phyloP scores from a whole-genome alignment of 2,113 vertebrate genomes.

The Lynx canadensis region DNA sequence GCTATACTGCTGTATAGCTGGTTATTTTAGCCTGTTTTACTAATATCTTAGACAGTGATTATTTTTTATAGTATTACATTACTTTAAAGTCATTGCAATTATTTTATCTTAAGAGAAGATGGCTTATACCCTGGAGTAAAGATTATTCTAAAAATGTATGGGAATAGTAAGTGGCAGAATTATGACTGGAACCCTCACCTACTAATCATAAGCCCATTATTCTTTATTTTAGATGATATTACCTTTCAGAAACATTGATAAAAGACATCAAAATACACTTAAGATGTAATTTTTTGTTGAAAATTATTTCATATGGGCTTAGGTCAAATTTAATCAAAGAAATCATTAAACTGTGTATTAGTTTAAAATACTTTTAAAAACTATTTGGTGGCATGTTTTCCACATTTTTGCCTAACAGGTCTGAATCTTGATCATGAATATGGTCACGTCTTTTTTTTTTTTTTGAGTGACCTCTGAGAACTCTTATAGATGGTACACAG shows the following conservation, averaged over 20 bases:
- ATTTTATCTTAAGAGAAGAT: neutral
- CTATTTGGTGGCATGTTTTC: neutral
- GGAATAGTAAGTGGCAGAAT: neutral
- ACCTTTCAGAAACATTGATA: neutral
- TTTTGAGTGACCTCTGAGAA: neutral
- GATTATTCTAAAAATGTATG: neutral
- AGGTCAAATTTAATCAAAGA: neutral
- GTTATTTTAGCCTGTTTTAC: neutral
- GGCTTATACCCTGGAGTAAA: neutral
- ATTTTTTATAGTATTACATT: neutral
- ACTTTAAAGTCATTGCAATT: neutral
- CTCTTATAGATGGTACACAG: too few relatives aligned
- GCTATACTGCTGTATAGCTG: rapidly evolving
- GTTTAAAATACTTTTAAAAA: neutral
- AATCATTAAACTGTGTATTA: neutral
- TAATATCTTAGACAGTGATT: neutral
- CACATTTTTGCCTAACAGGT: neutral
- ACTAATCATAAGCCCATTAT: neutral
- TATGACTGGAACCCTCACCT: neutral
- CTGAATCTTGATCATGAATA: neutral
- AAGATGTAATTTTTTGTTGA: neutral
- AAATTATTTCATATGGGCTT: neutral
- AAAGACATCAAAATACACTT: neutral
- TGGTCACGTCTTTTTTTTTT: neutral
- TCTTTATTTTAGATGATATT: neutral